Percentiles rank a stretch among this genome's conserved stretches.
Conservation (phyloP, 2,113 vertebrate species). For the Vulpes ferrilata region DNA sequence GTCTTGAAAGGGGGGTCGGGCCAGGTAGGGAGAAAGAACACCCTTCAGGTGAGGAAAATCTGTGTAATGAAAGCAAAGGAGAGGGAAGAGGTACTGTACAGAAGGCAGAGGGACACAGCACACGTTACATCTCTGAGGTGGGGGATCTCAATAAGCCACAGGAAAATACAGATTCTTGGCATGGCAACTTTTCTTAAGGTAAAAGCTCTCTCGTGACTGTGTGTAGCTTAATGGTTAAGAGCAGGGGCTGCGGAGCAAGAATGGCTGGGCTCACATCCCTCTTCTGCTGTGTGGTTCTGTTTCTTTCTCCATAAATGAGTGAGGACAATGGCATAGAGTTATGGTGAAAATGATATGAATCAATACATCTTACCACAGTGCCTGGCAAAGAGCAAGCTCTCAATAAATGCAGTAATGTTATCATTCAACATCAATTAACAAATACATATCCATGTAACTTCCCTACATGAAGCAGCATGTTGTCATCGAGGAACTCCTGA, state of each 20-base stretch:
- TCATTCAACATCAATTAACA: not conserved
- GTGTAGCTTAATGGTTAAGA: not conserved
- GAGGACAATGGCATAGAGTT: not conserved
- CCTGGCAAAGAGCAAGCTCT: not conserved
- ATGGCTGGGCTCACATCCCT: not conserved
- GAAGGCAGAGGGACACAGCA: not conserved
- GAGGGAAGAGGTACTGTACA: not conserved
- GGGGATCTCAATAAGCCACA: too few relatives aligned
- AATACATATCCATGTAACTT: not conserved
- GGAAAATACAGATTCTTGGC: not conserved
- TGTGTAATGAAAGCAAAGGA: not conserved
- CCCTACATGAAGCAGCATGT: not conserved
- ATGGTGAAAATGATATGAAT: not conserved
- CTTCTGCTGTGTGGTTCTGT: not conserved
- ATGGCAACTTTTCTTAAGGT: not conserved
- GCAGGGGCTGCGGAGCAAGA: not conserved
- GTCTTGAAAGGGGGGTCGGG: not conserved
- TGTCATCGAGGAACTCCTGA: not conserved
- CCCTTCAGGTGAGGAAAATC: not conserved
- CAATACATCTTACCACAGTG: not conserved
- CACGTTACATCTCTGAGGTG: not conserved
- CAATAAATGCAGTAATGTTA: not conserved
- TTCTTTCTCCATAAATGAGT: not conserved
- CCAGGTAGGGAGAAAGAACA: rapidly evolving
- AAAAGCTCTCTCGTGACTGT: not conserved